phyloP scores from a whole-genome alignment of 2,888 invertebrate species.

The Neoascia interrupta region DNA sequence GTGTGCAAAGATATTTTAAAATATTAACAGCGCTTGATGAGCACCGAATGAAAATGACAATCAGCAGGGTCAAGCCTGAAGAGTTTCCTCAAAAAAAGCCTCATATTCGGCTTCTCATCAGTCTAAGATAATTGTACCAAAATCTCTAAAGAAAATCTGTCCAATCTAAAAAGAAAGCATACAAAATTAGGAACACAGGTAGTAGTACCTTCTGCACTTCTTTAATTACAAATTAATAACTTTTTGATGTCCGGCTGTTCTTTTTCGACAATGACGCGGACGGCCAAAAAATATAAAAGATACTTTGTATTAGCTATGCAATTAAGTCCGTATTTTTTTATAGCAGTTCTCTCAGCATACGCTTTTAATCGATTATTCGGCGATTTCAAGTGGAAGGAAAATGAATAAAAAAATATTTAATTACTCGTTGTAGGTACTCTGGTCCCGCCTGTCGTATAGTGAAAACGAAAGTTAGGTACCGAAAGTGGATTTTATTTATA shows the following conservation, averaged over 20 bases:
- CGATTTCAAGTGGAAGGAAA: slow-evolving; percentile 25
- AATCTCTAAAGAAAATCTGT: no score
- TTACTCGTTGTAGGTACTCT: slow-evolving; percentile 15
- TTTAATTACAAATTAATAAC: slow-evolving; percentile 31
- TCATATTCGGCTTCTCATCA: no score
- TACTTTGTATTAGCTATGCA: slow-evolving; percentile 21
- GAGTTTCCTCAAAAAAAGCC: no score
- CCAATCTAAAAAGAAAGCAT: no score
- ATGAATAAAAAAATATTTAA: slow-evolving; percentile 21
- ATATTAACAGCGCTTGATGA: no score
- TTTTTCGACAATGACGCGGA: background rate
- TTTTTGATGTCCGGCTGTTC: slow-evolving; percentile 18
- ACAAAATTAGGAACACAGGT: no score
- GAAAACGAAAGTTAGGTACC: slow-evolving; percentile 30
- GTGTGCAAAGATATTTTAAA: no score
- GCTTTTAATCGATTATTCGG: slow-evolving; percentile 44
- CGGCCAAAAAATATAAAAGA: slow-evolving; percentile 20
- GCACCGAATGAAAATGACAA: no score
- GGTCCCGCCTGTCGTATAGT: background rate
- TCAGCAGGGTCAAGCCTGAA: no score
- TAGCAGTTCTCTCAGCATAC: slow-evolving; percentile 1
- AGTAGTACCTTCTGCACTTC: background rate
- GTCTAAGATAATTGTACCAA: no score
- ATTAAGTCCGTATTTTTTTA: slow-evolving; percentile 26
- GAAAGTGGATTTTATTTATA: background rate